Conservation (phyloP, 2,113 vertebrate genomes). For the Pomatorhinus ruficollis region DNA sequence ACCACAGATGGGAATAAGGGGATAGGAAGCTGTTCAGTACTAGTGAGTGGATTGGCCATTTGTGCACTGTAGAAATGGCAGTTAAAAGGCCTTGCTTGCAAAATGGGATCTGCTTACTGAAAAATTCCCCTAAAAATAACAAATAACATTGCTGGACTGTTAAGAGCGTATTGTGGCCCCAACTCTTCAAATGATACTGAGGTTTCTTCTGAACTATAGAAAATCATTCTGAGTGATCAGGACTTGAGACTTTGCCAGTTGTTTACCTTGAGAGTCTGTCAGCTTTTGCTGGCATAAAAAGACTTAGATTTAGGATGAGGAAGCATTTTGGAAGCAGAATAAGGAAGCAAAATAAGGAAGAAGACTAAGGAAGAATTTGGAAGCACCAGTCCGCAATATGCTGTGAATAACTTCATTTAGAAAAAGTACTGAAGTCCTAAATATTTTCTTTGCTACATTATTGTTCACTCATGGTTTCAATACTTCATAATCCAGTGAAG, state of each 20-base stretch:
- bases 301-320: not conserved
- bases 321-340: not conserved
- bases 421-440: not conserved
- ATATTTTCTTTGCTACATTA: not conserved
- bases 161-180: not conserved
- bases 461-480: not conserved
- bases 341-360: not conserved
- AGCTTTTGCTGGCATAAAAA: not conserved
- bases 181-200: not conserved
- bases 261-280: not conserved
- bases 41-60: not conserved
- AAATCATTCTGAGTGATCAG: not conserved
- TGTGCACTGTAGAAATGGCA: accelerated
- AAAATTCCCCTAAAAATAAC: not conserved
- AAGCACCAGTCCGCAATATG: not conserved
- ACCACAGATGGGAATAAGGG: not conserved
- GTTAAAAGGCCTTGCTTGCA: not conserved
- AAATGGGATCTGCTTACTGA: not conserved
- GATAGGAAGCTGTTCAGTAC: not conserved
- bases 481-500: not conserved
- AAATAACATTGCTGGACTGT: not conserved
- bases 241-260: not conserved
- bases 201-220: not conserved
- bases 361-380: not conserved
- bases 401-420: not conserved